Base-by-base conservation (phyloP, 2,797 vertebrate genomes). In the Sebastes reedi region DNA sequence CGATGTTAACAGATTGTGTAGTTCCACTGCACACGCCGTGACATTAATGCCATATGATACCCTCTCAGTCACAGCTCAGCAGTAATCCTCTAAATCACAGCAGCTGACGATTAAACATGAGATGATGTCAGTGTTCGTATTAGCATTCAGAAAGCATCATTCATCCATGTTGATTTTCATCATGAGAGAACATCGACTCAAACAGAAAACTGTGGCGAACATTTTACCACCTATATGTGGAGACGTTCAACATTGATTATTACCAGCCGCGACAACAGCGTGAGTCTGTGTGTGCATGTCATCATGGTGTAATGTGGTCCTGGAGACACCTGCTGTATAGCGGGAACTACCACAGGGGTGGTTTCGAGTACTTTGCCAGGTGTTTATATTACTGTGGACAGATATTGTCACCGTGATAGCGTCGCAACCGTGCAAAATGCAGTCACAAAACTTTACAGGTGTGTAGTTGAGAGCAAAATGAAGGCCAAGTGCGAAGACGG, bases 81-180 rank as follows among this genome's bases (percentile, higher is more conserved):
- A 32, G 30, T 81, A 83, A 88, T 85, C 86, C 72, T 84, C 66
- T 78, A 46, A 81, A 83, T 75, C 59, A 27, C 76, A 66, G 52
- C 62, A 73, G 42, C 32, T 58, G 27, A 58, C 56, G 56, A 68
- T 72, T 39, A 72, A 76, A 83, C 18, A 83, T 3, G 7, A 72
- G 54, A 77, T 32, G 25, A 60, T 65, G 55, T 58, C 70, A 68
- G 24, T 6, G 25, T 54, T 73, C 46, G 29, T 71, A 64, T 71
- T 32, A 59, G 12, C 42, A 68, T 67, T 71, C 22, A 56, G 61
- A 68, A 56, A 67, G 12, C 34, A 62, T 71, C 10, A 34, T 36
- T 78, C 29, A 52, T 61, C 73, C 5, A 67, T 54, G 24, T 18
- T 54, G n/a, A 56, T 32, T 58, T 72, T 67, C 55, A 67, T 34